phyloP scores from a whole-genome alignment of 2,113 vertebrate genomes.

The Myotis davidii region DNA sequence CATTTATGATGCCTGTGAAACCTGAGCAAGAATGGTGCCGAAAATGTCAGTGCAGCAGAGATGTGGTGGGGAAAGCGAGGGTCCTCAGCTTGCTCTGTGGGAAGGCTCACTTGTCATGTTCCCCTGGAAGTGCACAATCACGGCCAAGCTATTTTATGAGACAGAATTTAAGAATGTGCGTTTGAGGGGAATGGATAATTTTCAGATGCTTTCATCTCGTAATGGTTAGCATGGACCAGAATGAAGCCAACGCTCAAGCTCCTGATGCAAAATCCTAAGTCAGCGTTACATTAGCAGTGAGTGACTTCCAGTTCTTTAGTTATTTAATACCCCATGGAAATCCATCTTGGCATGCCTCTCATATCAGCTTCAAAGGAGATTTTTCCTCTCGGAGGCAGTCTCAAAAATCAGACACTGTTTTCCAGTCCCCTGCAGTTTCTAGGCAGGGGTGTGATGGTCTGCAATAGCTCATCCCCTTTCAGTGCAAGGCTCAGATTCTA shows the following conservation, averaged over 20 bases:
- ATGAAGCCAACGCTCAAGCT: slow-evolving; percentile 25
- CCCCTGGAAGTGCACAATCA: not conserved
- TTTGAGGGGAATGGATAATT: slow-evolving; percentile 61
- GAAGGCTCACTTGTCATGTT: slow-evolving; percentile 4
- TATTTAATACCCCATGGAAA: slow-evolving; percentile 42
- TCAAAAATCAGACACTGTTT: slow-evolving; percentile 4
- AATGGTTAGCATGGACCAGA: slow-evolving; percentile 23
- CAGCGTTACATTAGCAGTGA: slow-evolving; percentile 37
- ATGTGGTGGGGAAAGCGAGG: not conserved
- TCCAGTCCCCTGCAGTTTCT: slow-evolving; percentile 4
- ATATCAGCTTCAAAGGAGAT: not conserved
- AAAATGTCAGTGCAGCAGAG: not conserved
- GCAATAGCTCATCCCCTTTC: not conserved
- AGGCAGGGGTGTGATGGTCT: not conserved
- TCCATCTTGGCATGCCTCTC: slow-evolving; percentile 1
- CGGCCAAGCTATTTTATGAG: not conserved
- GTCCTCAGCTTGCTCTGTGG: not conserved
- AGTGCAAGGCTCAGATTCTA: not conserved
- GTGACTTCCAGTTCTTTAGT: slow-evolving; percentile 25
- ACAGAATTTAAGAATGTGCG: slow-evolving; percentile 6
- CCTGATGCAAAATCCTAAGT: slow-evolving; percentile 39
- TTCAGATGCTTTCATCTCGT: slow-evolving; percentile 60
- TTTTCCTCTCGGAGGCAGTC: slow-evolving; percentile 31
- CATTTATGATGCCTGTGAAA: not conserved
- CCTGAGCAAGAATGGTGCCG: not conserved